Evolutionary conservation across 2,888 invertebrate species (phyloP).

Genomic region (Orthosia cruda): DNA sequence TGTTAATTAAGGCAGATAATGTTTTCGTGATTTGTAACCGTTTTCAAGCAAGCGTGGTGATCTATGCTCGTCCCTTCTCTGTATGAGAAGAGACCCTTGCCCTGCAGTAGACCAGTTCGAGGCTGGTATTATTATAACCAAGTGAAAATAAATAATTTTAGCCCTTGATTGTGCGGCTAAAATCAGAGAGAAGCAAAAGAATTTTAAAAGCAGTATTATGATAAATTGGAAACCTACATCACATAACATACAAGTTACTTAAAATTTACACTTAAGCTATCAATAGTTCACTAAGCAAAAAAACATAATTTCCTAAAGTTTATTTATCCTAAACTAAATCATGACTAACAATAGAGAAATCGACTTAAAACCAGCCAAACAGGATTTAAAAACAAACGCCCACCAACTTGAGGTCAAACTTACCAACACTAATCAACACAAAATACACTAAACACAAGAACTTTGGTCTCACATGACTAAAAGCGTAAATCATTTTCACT

Average conservation of each 20-base stretch:
- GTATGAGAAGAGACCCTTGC: too few relatives aligned
- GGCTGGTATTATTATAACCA: too few relatives aligned
- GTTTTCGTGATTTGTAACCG: neutral
- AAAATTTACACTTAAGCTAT: neutral
- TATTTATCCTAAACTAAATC: conserved; percentile 10
- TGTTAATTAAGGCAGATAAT: conserved; percentile 6
- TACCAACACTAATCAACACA: conserved; percentile 62
- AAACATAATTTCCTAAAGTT: neutral
- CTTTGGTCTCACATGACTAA: conserved; percentile 87
- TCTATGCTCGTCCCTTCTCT: too few relatives aligned
- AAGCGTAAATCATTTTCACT: conserved; percentile 70
- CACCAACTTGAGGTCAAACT: conserved; percentile 29
- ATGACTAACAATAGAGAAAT: conserved; percentile 49
- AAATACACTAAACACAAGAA: conserved; percentile 79
- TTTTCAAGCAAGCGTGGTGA: too few relatives aligned
- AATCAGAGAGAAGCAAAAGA: neutral
- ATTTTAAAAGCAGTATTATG: neutral
- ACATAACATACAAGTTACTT: neutral
- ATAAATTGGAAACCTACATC: conserved; percentile 14
- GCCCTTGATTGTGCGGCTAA: neutral
- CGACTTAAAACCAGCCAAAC: conserved; percentile 42
- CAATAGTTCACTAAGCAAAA: neutral
- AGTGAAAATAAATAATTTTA: neutral
- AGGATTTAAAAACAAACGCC: conserved; percentile 20
- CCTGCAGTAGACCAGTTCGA: too few relatives aligned